These are phyloP conservation scores for Andrena marginata DNA, from an alignment of 2,888 invertebrate species.

Conservation along the genomic window DNA sequence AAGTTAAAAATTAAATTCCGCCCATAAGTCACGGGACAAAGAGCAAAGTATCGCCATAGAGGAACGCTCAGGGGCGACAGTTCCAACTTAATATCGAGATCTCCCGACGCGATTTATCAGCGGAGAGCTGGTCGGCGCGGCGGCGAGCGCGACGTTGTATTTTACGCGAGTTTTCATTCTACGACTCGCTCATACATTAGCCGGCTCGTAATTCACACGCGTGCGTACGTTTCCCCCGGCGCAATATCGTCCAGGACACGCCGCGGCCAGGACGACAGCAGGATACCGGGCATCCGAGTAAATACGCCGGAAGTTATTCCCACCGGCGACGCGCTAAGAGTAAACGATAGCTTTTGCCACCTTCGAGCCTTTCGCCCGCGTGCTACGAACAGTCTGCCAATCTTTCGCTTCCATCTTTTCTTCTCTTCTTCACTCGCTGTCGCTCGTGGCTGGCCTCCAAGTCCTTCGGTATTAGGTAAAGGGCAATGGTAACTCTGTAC, in stretches of 20 bases:
- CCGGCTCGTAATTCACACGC: slow-evolving; percentile 56
- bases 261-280: slow-evolving; percentile 24
- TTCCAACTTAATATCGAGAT: slow-evolving; percentile 53
- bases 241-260: slow-evolving; percentile 57
- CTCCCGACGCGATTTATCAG: slow-evolving; percentile 49
- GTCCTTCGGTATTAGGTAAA: not conserved
- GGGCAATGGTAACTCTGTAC: too few species aligned
- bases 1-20: slow-evolving; percentile 15
- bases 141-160: slow-evolving; percentile 43
- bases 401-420: slow-evolving; percentile 1
- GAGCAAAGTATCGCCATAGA: slow-evolving; percentile 28
- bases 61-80: slow-evolving; percentile 15
- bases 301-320: slow-evolving; percentile 67
- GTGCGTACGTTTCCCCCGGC: slow-evolving; percentile 6
- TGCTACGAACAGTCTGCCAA: not conserved
- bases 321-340: slow-evolving; percentile 56
- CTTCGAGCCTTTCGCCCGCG: slow-evolving; percentile 12
- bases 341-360: slow-evolving; percentile 61
- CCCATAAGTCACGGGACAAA: slow-evolving; percentile 33
- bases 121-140: not conserved
- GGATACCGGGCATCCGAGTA: slow-evolving; percentile 53
- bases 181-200: slow-evolving; percentile 53
- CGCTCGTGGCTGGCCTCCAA: not conserved
- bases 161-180: slow-evolving; percentile 58
- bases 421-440: not conserved